Conservation (phyloP, 1,140 invertebrate species). For the Sitobion miscanthi region DNA sequence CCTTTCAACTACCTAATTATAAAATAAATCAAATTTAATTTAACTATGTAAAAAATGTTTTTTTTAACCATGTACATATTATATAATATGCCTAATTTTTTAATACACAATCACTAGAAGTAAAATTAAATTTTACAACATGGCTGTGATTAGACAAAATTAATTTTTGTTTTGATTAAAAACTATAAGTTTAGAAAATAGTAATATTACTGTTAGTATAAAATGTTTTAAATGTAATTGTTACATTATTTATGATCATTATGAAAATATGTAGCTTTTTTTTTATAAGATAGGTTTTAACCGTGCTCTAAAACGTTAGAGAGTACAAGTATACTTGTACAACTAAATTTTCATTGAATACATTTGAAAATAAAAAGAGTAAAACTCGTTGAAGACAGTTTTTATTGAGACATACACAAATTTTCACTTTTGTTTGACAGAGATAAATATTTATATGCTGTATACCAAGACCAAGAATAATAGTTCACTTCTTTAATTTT, state of each 20-base stretch:
- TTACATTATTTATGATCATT: background rate
- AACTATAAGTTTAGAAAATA: background rate
- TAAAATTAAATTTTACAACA: background rate
- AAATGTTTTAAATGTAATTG: background rate
- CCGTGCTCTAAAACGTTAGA: background rate
- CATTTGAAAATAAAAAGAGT: no score
- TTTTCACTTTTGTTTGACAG: no score
- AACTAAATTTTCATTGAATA: no score
- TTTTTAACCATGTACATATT: background rate
- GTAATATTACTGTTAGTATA: background rate
- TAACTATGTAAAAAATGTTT: no score
- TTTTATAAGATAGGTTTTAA: background rate
- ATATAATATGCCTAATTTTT: background rate
- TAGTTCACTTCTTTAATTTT: no score
- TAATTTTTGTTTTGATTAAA: background rate
- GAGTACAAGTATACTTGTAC: background rate
- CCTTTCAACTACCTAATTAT: slow-evolving; percentile 81
- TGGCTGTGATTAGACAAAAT: background rate
- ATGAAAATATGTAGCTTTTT: background rate
- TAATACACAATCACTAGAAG: background rate
- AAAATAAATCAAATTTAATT: slow-evolving; percentile 27
- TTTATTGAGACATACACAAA: no score
- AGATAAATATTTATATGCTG: no score
- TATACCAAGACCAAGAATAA: no score
- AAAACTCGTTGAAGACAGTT: no score